Evolutionary conservation across 2,797 vertebrate species (phyloP), one percentile per base, ranked within the genome.

Genomic region (Myotis pilosus): DNA sequence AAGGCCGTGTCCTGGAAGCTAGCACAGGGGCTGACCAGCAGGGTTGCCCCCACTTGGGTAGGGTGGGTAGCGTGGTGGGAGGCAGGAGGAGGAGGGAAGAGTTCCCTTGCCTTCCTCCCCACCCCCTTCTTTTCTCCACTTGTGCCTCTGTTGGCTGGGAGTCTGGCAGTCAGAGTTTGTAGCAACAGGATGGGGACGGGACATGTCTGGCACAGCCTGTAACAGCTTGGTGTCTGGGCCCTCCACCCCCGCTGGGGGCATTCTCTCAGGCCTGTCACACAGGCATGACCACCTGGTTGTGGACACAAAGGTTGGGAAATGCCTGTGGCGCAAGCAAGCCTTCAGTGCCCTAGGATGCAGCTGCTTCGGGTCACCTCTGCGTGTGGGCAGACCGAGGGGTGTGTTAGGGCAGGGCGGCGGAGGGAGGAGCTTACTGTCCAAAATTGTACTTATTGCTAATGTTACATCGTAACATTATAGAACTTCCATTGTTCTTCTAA

Each of bases 11-110:
- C 15, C 30, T 17, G 41, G 62, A 17, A n/a, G 41, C 84, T 57
- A 8, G 16, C 25, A 44, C 6, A 2, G 47, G 17, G 16, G 2
- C 76, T 78, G 36, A 6, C 33, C 25, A 2, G 30, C 0, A 0
- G 36, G 30, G 28, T 8, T 25, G 1, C 20, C 49, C n/a, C 19
- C 66, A 16, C 33, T n/a, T 49, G 16, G 44, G 5, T 0, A 9
- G 49, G 28, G 19, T 15, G 76, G 30, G 2, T 19, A 28, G 75
- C 30, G 7, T 10, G 23, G 51, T 38, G 13, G 9, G 12, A 93
- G 69, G 62, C 47, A 2, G 80, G 69, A 23, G 3, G 3, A 30
- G 85, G 91, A 94, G 94, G 88, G 93, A 95, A 89, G 97, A 4
- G 3, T 91, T 91, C 75, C 88, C 36, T 53, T 41, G 41, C 13